Evolutionary conservation across 2,797 vertebrate species (phyloP), one percentile per base, ranked within the genome.

Genomic region (Cetoscarus ocellatus): DNA sequence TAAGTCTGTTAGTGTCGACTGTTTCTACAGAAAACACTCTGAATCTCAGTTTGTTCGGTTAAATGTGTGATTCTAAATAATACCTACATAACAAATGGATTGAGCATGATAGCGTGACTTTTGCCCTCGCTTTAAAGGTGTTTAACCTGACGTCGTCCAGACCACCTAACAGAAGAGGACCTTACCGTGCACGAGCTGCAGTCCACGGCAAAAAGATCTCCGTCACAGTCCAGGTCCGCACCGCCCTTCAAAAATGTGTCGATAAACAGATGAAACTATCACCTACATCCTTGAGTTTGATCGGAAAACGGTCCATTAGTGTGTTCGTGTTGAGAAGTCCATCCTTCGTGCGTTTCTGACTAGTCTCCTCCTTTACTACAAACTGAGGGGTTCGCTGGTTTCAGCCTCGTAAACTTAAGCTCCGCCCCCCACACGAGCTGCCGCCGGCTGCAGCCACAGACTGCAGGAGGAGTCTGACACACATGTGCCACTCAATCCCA

Each of bases 351-450:
- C 17, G 53, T 44, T 2, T 15, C 19, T 70, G 61, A 51, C 69
- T 54, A 77, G 72, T 66, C 82, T 81, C 62, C 50, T 61, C n/a
- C 6, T 39, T 62, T 70, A 61, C 70, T 12, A 12, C 40, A 11
- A 8, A 40, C 40, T 11, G 11, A 43, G 10, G 13, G 43, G 17
- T 61, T 42, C 49, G 73, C 3, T 14, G 12, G 27, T 55, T 48
- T 40, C 56, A 39, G 42, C 52, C 66, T 0, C 44, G 50, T 49
- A 50, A 84, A 88, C 78, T 84, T 88, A 35, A 6, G 76, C 85
- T 83, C 89, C 90, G 58, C 91, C 91, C 85, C 59, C 77, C 3
- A 61, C 73, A 73, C 86, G 59, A 77, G 82, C 81, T 48, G 66
- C 60, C 64, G 66, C 60, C 64, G 49, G 9, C 70, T 51, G 73